Percentiles rank a stretch among this genome's conserved stretches.
phyloP scores from a whole-genome alignment of 2,888 invertebrate species.

The Athrips mouffetella region DNA sequence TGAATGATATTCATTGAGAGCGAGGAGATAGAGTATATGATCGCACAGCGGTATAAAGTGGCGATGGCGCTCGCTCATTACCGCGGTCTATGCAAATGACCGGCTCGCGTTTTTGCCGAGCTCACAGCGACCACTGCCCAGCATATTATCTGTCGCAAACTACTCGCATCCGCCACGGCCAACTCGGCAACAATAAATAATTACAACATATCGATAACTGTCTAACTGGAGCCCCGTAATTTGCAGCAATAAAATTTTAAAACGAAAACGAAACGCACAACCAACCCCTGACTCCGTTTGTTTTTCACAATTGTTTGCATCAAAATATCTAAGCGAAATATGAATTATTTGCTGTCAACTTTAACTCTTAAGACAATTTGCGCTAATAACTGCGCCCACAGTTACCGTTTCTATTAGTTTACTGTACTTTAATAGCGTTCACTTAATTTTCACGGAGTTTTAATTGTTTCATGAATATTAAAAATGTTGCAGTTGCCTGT shows the following conservation, averaged over 20 bases:
- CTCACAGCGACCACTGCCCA: slow-evolving; percentile 59
- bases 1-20: slow-evolving; percentile 38
- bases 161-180: slow-evolving; percentile 69
- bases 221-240: slow-evolving; percentile 42
- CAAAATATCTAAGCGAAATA: too few relatives aligned
- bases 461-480: slow-evolving; percentile 61
- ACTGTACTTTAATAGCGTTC: slow-evolving; percentile 13
- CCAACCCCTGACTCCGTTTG: slow-evolving; percentile 27
- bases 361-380: slow-evolving; percentile 41
- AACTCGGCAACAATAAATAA: slow-evolving; percentile 68
- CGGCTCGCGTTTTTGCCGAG: slow-evolving; percentile 62
- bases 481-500: slow-evolving; percentile 37
- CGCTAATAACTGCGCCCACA: slow-evolving; percentile 38
- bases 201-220: slow-evolving; percentile 65
- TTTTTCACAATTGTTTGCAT: not conserved
- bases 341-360: slow-evolving; percentile 31
- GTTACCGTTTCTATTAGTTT: slow-evolving; percentile 12
- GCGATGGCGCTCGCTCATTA: slow-evolving; percentile 52
- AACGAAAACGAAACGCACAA: slow-evolving; percentile 34
- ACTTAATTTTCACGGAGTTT: slow-evolving; percentile 39
- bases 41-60: slow-evolving; percentile 37
- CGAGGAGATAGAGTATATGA: slow-evolving; percentile 28
- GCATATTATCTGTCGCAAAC: slow-evolving; percentile 71
- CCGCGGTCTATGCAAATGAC: slow-evolving; percentile 72
- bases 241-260: slow-evolving; percentile 48